Evolutionary conservation across 2,797 vertebrate genomes (phyloP), one percentile per base, ranked within the genome.

Genomic region (Eidolon dupreanum): DNA sequence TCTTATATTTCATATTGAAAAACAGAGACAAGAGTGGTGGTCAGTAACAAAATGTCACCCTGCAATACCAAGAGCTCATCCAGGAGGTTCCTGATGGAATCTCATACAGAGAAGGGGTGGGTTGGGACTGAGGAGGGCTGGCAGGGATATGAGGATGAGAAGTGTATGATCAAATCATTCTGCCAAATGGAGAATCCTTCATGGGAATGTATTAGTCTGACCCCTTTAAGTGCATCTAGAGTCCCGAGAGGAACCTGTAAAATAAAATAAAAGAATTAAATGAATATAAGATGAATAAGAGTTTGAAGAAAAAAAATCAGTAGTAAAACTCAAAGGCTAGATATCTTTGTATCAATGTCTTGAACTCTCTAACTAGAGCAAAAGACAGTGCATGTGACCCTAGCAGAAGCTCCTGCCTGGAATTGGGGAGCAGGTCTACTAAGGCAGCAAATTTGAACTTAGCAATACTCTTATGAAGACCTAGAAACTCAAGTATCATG

Each of bases 191-290:
- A 55, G 43, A n/a, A 3, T 26, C 38, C 33, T 28, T 61, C 77
- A 36, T 15, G 9, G 36, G 24, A 11, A 28, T 63, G 3, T 36
- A 10, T 65, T 84, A 36, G 61, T 43, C 70, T 51, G 57, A n/a
- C 38, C 22, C 65, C 28, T 92, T 74, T 33, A 22, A 0, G 1
- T n/a, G 10, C 24, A 10, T 36, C 20, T 33, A 26, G 28, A n/a
- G 26, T 87, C 41, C 43, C 16, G 6, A 70, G 22, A 71, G 15
- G 38, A 74, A n/a, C 43, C 53, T 49, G 1, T 31, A 88, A 88
- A 94, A 65, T 87, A 61, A 81, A 59, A 87, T 87, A 66, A 81
- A 59, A 87, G 46, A 63, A 57, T 22, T n/a, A 70, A 65, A 31
- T 53, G 51, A 93, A 63, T 16, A 33, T 0, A 22, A 74, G 3